A percentile compares a stretch with the other conserved stretches of the same genome.
phyloP scores from a whole-genome alignment of 2,888 invertebrate genomes.

The Watsonalla cultraria region DNA sequence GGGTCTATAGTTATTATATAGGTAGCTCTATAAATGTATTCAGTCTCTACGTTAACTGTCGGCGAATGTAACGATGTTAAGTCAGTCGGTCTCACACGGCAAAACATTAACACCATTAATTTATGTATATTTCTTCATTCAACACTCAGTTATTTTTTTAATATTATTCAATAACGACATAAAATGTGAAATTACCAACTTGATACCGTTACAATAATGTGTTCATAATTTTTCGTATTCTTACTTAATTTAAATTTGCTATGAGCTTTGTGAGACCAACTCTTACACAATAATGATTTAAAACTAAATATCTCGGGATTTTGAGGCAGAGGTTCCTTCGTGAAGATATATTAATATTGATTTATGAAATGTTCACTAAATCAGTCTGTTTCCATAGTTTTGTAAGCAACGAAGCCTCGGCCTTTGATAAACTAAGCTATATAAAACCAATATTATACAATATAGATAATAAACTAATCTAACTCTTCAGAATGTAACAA shows the following conservation, averaged over 20 bases:
- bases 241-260: background rate
- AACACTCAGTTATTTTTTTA: background rate
- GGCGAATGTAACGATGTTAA: background rate
- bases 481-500: background rate
- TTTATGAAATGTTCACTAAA: too few relatives aligned
- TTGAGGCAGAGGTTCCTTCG: background rate
- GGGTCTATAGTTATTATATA: background rate
- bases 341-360: background rate
- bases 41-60: slow-evolving; percentile 1
- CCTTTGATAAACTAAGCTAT: background rate
- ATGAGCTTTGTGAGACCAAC: background rate
- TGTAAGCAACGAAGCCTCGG: background rate
- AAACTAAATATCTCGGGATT: background rate
- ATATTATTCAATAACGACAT: background rate
- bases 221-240: background rate
- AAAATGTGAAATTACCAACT: background rate
- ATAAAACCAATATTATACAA: background rate
- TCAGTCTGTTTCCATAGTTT: background rate
- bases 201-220: background rate
- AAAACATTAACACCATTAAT: background rate
- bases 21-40: background rate
- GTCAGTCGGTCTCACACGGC: background rate
- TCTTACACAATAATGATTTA: background rate
- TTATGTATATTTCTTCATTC: background rate
- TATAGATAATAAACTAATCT: background rate